Percentiles rank a stretch among this genome's conserved stretches.
Conservation (phyloP, 1,140 invertebrate species). For the Cotesia glomerata region DNA sequence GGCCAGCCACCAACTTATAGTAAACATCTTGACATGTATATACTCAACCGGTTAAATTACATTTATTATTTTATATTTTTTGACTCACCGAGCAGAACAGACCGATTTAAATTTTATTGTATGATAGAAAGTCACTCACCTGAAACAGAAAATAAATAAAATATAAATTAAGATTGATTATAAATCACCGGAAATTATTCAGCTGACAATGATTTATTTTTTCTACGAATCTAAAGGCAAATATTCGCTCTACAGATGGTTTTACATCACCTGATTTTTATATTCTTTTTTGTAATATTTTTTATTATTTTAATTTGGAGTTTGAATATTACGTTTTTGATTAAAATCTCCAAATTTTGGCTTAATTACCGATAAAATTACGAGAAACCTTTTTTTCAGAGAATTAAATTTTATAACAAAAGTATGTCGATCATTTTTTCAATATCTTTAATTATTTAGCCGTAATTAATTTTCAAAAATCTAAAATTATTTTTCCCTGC, state of each 20-base stretch:
- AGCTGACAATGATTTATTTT: neutral
- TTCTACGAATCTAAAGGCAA: conserved; percentile 1
- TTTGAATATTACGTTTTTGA: neutral
- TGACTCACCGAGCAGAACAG: neutral
- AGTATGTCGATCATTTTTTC: no score
- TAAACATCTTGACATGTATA: conserved; percentile 59
- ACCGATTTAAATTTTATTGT: conserved; percentile 7
- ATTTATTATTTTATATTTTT: conserved; percentile 37
- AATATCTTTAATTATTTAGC: no score
- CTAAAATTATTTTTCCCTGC: no score
- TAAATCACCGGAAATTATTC: neutral
- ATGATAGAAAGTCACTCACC: conserved; percentile 35
- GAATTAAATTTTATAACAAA: no score
- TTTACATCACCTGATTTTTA: no score
- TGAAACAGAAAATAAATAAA: conserved; percentile 41
- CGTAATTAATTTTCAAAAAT: no score
- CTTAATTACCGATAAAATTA: no score
- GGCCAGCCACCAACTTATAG: conserved; percentile 49
- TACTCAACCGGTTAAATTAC: conserved; percentile 53
- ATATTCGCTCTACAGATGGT: neutral
- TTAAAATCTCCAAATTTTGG: neutral
- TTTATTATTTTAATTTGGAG: no score
- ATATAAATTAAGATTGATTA: conserved; percentile 4
- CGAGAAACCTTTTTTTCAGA: no score
- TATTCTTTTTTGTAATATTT: no score